phyloP scores from a whole-genome alignment of 2,888 invertebrate genomes.

The Mactromeris polynyma region DNA sequence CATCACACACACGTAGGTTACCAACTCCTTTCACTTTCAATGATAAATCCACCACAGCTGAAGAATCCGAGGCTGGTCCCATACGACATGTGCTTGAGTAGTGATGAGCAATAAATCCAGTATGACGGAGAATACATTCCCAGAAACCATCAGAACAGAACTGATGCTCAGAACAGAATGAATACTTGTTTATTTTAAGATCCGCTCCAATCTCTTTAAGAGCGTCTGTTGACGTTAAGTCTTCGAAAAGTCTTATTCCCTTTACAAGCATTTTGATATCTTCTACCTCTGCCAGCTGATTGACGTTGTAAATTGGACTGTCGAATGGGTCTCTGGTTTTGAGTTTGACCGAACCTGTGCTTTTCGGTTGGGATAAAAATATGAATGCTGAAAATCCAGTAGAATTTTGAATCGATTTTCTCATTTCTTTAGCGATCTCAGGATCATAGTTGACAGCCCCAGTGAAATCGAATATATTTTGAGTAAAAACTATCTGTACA shows the following conservation, averaged over 20 bases:
- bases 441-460: background rate
- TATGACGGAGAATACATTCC: slow-evolving; percentile 15
- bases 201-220: background rate
- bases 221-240: background rate
- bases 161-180: background rate
- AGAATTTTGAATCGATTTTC: background rate
- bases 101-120: background rate
- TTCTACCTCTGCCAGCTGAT: background rate
- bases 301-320: background rate
- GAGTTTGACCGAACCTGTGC: background rate
- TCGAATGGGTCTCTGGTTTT: background rate
- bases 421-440: background rate
- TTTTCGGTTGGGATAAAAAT: background rate
- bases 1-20: background rate
- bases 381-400: background rate
- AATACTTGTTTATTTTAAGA: background rate
- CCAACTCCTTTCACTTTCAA: slow-evolving; percentile 2
- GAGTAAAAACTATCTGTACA: background rate
- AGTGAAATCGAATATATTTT: background rate
- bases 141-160: background rate
- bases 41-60: slow-evolving; percentile 2
- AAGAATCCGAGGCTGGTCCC: background rate
- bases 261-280: background rate
- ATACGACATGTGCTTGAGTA: slow-evolving; percentile 1
- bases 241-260: slow-evolving; percentile 12